A percentile compares a stretch with the other conserved stretches of the same genome.
phyloP scores from a whole-genome alignment of 2,113 vertebrate genomes.

The Takifugu bimaculatus region DNA sequence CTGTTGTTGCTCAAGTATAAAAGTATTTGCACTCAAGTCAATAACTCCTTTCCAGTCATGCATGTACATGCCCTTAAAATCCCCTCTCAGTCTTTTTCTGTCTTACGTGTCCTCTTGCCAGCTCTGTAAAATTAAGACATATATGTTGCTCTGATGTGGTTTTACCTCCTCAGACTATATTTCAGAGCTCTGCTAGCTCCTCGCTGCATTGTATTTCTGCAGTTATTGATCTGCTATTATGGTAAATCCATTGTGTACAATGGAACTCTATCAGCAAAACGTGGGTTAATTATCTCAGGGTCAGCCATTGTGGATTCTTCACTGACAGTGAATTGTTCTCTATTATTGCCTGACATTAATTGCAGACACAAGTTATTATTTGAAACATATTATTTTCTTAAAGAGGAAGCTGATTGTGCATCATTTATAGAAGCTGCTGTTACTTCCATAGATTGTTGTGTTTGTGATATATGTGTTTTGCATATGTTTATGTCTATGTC shows the following conservation, averaged over 20 bases:
- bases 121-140: slow-evolving; percentile 64
- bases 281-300: slow-evolving; percentile 80
- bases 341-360: slow-evolving; percentile 67
- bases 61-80: slow-evolving; percentile 7
- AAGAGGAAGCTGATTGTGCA: slow-evolving; percentile 28
- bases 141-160: slow-evolving; percentile 76
- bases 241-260: slow-evolving; percentile 79
- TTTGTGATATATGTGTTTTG: slow-evolving; percentile 7
- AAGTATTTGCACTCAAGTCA: too few relatives aligned
- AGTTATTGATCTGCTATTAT: slow-evolving; percentile 74
- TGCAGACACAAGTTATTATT: slow-evolving; percentile 63
- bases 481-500: background rate
- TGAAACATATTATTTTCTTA: slow-evolving; percentile 50
- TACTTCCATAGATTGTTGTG: slow-evolving; percentile 6
- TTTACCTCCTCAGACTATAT: slow-evolving; percentile 65
- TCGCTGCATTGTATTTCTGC: slow-evolving; percentile 76
- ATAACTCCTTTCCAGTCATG: background rate
- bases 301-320: slow-evolving; percentile 63
- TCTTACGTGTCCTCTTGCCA: slow-evolving; percentile 75
- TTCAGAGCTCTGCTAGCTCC: slow-evolving; percentile 43
- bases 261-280: slow-evolving; percentile 79
- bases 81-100: slow-evolving; percentile 58
- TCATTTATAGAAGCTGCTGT: slow-evolving; percentile 18
- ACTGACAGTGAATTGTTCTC: slow-evolving; percentile 62
- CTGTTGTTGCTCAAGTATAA: too few relatives aligned